Percentiles rank a stretch among this genome's conserved stretches.
Evolutionary conservation across 2,888 invertebrate genomes (phyloP).

Genomic region (Rambutsinella grinnellia): DNA sequence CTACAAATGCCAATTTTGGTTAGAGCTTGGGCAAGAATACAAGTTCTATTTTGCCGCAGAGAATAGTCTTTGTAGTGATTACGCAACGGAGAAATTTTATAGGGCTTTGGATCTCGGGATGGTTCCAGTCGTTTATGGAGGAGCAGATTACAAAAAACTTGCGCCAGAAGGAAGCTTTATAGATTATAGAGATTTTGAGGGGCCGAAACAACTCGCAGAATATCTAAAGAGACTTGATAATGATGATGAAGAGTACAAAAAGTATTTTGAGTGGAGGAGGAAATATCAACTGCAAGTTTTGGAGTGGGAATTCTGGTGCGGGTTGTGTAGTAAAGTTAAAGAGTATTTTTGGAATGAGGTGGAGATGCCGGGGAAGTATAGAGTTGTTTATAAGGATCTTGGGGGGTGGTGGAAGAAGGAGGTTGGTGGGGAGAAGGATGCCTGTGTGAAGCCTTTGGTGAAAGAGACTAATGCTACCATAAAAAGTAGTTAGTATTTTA

Average conservation of each 20-base stretch:
- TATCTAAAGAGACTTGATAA: not conserved
- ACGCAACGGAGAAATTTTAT: conserved; percentile 35
- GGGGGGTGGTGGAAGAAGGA: too few relatives aligned
- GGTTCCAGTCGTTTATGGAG: conserved; percentile 38
- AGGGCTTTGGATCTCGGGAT: conserved; percentile 12
- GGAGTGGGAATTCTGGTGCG: too few relatives aligned
- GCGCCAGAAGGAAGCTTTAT: conserved; percentile 16
- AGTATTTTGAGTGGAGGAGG: conserved; percentile 28
- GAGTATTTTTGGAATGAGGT: too few relatives aligned
- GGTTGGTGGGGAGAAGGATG: too few relatives aligned
- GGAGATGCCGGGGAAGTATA: too few relatives aligned
- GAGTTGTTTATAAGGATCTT: too few relatives aligned
- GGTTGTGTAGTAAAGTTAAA: too few relatives aligned
- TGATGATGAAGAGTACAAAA: not conserved
- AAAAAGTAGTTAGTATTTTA: too few relatives aligned
- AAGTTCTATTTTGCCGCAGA: conserved; percentile 38
- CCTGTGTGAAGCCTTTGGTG: too few relatives aligned
- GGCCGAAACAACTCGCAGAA: not conserved
- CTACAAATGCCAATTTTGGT: not conserved
- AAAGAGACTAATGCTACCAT: too few relatives aligned
- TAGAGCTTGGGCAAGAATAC: conserved; percentile 2
- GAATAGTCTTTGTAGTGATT: conserved; percentile 31
- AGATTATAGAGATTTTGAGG: conserved; percentile 7
- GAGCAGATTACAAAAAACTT: not conserved
- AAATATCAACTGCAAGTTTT: too few relatives aligned